A percentile compares a stretch with the other conserved stretches of the same genome.
These are phyloP conservation scores for Pocillopora verrucosa DNA, from an alignment of 64 coral and sea anemone genomes.

Conservation along the genomic window DNA sequence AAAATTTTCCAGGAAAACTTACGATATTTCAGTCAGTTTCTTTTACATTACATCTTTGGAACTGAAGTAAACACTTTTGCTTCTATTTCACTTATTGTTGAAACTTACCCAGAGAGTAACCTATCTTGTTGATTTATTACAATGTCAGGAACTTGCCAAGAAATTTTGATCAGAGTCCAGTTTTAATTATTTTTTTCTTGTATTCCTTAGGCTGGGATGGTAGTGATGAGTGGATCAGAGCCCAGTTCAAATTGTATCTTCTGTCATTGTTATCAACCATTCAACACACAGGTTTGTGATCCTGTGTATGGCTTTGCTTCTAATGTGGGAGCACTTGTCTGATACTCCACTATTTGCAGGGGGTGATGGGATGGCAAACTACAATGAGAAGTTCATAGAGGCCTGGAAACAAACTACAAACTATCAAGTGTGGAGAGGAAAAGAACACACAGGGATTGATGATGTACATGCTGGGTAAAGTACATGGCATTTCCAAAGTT, in stretches of 20 bases:
- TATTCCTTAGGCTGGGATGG: conserved; percentile 82
- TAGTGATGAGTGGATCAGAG: conserved; percentile 88
- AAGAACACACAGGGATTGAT: conserved; percentile 84
- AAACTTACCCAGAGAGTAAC: too few species aligned
- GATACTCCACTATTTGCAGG: conserved; percentile 33
- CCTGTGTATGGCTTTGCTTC: background rate
- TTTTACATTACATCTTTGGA: too few species aligned
- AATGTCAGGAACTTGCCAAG: background rate
- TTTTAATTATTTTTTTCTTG: background rate
- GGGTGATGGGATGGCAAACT: conserved; percentile 76
- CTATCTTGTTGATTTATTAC: too few species aligned
- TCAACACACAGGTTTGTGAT: conserved; percentile 65
- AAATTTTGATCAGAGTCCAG: background rate
- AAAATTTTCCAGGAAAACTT: too few species aligned
- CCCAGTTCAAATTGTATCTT: conserved; percentile 84
- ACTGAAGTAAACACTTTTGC: too few species aligned
- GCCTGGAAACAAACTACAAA: conserved; percentile 83
- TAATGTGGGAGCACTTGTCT: background rate
- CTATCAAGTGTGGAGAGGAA: conserved; percentile 61
- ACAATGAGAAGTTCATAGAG: conserved; percentile 68
- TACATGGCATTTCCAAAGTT: background rate
- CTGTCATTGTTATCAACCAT: conserved; percentile 72
- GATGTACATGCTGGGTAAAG: conserved; percentile 89
- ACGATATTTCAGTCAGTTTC: too few species aligned
- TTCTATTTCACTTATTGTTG: too few species aligned